A percentile compares a stretch with the other conserved stretches of the same genome.
phyloP scores from a whole-genome alignment of 2,888 invertebrate genomes.

The Drosophila leonis region DNA sequence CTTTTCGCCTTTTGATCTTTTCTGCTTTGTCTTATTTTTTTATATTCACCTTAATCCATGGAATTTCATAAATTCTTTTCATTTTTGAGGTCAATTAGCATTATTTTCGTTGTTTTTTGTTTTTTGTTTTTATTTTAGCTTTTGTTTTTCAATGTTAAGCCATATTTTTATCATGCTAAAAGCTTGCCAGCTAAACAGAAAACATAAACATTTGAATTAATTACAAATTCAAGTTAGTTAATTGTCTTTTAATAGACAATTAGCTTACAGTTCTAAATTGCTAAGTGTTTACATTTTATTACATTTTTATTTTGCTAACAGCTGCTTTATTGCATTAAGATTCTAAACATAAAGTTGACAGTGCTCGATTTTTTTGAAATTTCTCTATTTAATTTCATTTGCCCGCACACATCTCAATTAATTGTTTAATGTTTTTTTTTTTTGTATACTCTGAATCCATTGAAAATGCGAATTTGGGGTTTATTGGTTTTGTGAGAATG shows the following conservation, averaged over 20 bases:
- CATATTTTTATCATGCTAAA: slow-evolving; percentile 9
- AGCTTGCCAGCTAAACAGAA: slow-evolving; percentile 1
- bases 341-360: slow-evolving; percentile 41
- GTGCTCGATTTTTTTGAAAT: slow-evolving; percentile 4
- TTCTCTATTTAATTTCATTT: slow-evolving; percentile 17
- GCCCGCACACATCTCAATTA: slow-evolving; percentile 28
- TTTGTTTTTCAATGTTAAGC: slow-evolving; percentile 14
- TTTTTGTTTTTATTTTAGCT: neutral
- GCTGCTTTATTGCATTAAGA: slow-evolving; percentile 43
- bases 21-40: slow-evolving; percentile 14
- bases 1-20: slow-evolving; percentile 48
- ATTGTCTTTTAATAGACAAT: slow-evolving; percentile 10
- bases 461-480: neutral
- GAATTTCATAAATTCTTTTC: slow-evolving; percentile 26
- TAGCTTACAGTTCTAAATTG: neutral
- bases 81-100: slow-evolving; percentile 22
- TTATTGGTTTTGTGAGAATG: neutral
- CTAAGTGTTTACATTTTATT: neutral
- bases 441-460: slow-evolving; percentile 5
- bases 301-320: slow-evolving; percentile 5
- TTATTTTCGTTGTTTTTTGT: slow-evolving; percentile 18
- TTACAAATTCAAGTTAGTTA: neutral
- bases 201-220: neutral
- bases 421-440: slow-evolving; percentile 44
- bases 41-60: slow-evolving; percentile 28